A percentile compares a stretch with the other conserved stretches of the same genome.
These are phyloP conservation scores for Apocrypta bakeri DNA, from an alignment of 1,140 invertebrate genomes.

Conservation along the genomic window DNA sequence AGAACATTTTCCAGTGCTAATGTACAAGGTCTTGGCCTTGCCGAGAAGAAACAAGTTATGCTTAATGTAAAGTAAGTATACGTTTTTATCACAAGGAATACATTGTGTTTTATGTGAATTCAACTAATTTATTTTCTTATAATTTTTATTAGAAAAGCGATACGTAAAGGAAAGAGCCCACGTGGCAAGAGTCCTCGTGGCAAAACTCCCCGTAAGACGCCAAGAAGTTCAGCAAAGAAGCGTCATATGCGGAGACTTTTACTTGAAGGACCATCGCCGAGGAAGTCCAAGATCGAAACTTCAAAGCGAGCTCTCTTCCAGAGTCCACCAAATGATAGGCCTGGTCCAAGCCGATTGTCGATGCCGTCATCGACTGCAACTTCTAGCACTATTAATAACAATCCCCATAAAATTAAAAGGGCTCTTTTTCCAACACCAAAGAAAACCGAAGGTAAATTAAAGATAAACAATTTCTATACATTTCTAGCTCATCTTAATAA, in stretches of 20 bases:
- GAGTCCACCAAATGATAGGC: conserved; percentile 74
- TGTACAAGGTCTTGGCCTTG: conserved; percentile 64
- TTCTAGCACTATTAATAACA: conserved; percentile 34
- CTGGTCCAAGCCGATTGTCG: conserved; percentile 65
- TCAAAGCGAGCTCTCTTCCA: conserved; percentile 80
- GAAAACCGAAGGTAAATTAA: conserved; percentile 61
- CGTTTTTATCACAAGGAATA: conserved; percentile 8
- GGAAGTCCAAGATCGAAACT: conserved; percentile 69
- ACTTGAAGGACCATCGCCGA: conserved; percentile 64
- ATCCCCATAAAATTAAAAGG: conserved; percentile 74
- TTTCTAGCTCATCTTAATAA: not conserved
- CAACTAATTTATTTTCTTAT: not conserved
- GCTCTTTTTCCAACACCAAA: conserved; percentile 77
- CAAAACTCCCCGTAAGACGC: conserved; percentile 67
- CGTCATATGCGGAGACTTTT: conserved; percentile 58
- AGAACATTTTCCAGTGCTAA: conserved; percentile 79
- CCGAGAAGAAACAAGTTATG: conserved; percentile 66
- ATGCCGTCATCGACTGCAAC: not conserved
- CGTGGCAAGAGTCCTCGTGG: conserved; percentile 68
- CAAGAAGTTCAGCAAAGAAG: conserved; percentile 69
- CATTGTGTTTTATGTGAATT: not conserved
- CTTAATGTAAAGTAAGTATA: conserved; percentile 65
- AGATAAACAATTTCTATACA: not conserved
- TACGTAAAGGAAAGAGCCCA: conserved; percentile 62
- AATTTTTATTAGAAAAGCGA: conserved; percentile 57